A percentile compares a stretch with the other conserved stretches of the same genome.
Conservation (phyloP, 1,140 invertebrate species). For the Dreissena rostriformis region DNA sequence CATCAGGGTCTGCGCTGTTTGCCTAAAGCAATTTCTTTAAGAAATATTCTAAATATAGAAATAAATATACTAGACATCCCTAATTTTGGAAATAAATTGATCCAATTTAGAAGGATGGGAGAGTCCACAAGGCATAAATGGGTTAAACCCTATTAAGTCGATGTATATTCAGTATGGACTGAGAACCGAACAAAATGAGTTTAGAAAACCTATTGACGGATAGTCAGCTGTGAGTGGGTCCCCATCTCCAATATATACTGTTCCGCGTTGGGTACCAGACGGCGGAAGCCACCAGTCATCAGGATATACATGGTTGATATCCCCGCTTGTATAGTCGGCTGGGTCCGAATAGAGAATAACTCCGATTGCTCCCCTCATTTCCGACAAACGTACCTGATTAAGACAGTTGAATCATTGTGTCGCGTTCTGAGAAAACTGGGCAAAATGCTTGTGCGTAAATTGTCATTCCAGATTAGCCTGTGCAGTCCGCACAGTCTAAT, state of each 20-base stretch:
- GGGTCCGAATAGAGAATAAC: constrained; percentile 83
- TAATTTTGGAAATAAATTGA: too few relatives aligned
- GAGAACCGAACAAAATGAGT: background rate
- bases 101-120: too few relatives aligned
- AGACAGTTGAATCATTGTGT: background rate
- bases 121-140: too few relatives aligned
- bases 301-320: constrained; percentile 78
- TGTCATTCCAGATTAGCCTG: background rate
- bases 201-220: constrained; percentile 62
- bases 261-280: constrained; percentile 79
- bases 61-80: too few relatives aligned
- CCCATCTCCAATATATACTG: constrained; percentile 76
- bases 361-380: constrained; percentile 78
- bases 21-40: too few relatives aligned
- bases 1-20: too few relatives aligned
- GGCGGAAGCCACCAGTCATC: constrained; percentile 81
- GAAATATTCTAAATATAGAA: too few relatives aligned
- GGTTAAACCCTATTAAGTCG: too few relatives aligned
- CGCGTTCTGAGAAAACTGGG: background rate
- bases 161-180: too few relatives aligned
- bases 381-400: constrained; percentile 75
- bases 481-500: too few relatives aligned
- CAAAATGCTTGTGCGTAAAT: background rate
- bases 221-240: constrained; percentile 81
- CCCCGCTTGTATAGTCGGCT: constrained; percentile 76